These are phyloP conservation scores for Conomelus anceps DNA, from an alignment of 2,888 invertebrate genomes.

Conservation along the genomic window DNA sequence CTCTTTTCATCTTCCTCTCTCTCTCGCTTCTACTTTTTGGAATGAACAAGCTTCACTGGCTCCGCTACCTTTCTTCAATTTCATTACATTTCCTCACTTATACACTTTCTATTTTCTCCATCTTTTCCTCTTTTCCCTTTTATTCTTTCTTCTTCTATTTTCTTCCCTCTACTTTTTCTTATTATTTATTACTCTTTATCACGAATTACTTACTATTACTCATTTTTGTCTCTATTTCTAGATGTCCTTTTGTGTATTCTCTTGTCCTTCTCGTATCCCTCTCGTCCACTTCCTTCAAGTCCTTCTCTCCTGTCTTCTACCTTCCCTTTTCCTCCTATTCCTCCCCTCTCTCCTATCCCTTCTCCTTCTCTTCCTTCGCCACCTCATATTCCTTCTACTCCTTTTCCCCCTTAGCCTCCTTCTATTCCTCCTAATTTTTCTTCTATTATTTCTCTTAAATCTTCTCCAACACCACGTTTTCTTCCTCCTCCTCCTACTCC, in stretches of 20 bases:
- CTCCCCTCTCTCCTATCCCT: not conserved
- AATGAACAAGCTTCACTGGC: too few relatives aligned
- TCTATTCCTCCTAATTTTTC: not conserved
- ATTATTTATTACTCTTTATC: too few relatives aligned
- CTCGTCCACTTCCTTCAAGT: constrained; percentile 8
- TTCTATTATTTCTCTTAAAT: not conserved
- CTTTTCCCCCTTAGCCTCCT: not conserved
- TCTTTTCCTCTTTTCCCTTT: too few relatives aligned
- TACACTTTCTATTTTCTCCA: too few relatives aligned
- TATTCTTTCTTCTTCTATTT: too few relatives aligned
- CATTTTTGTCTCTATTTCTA: too few relatives aligned
- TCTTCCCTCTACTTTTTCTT: too few relatives aligned
- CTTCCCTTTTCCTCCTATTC: not conserved
- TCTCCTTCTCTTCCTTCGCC: not conserved
- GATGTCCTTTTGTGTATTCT: not conserved
- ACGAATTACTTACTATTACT: too few relatives aligned
- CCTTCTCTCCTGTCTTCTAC: not conserved
- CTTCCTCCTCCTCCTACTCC: not conserved
- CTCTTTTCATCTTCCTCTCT: too few relatives aligned
- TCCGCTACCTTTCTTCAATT: too few relatives aligned
- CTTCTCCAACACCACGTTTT: not conserved
- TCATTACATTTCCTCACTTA: not conserved
- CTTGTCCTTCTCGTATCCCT: constrained; percentile 8
- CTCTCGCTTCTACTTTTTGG: too few relatives aligned
- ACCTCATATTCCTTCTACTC: too few relatives aligned